phyloP scores from a whole-genome alignment of 2,797 vertebrate species.

The Coregonus ussuriensis region DNA sequence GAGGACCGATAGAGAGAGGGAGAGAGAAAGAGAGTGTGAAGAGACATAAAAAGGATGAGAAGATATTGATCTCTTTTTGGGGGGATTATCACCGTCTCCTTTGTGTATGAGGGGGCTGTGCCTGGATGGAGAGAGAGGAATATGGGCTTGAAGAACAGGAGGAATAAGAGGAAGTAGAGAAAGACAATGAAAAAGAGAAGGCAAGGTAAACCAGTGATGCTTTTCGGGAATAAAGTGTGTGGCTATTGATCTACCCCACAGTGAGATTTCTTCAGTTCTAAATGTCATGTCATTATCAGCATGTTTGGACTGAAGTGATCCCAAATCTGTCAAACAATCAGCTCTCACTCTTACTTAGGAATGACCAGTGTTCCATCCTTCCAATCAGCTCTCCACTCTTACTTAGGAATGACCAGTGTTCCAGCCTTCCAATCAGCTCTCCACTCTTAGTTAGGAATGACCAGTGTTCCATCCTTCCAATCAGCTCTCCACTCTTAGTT shows the following conservation, averaged over 20 bases:
- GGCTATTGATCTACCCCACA: background rate
- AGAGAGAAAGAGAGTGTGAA: too few relatives aligned
- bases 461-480: too few relatives aligned
- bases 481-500: too few relatives aligned
- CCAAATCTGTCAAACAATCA: background rate
- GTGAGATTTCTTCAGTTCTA: background rate
- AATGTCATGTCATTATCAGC: background rate
- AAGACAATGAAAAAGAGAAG: constrained; percentile 2
- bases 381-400: too few relatives aligned
- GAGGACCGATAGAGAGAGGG: background rate
- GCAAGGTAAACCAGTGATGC: too few relatives aligned
- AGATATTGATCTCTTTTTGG: constrained; percentile 11
- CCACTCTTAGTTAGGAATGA: too few relatives aligned
- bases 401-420: too few relatives aligned
- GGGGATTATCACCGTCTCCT: background rate
- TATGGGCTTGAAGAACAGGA: background rate
- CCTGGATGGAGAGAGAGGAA: background rate
- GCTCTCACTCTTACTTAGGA: background rate
- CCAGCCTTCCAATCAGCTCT: too few relatives aligned
- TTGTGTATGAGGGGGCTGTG: too few relatives aligned
- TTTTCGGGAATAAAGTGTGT: background rate
- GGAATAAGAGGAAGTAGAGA: background rate
- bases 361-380: background rate
- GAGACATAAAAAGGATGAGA: constrained; percentile 5
- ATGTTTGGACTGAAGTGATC: background rate